A percentile compares a stretch with the other conserved stretches of the same genome.
phyloP scores from a whole-genome alignment of 37 sponge, comb jelly and placozoan species.

The Axinella damicornis region DNA sequence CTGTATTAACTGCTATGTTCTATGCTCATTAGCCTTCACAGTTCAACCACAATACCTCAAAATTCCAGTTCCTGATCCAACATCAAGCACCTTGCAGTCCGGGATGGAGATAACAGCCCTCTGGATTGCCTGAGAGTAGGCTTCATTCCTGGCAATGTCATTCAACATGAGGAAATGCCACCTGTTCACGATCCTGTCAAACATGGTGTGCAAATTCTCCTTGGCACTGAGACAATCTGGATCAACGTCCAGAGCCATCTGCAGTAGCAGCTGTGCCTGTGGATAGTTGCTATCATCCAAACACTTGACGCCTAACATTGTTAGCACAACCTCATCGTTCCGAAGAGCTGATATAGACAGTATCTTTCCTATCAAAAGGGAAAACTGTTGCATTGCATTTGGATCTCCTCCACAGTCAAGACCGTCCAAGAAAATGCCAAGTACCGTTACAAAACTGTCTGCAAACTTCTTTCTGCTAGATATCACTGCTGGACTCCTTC shows the following conservation, averaged over 20 bases:
- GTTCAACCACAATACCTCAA: slow-evolving; percentile 81
- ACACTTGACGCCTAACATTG: slow-evolving; percentile 50
- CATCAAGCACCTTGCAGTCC: slow-evolving; percentile 62
- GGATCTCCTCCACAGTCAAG: too few relatives aligned
- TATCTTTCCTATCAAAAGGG: too few relatives aligned
- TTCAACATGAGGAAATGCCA: slow-evolving; percentile 87
- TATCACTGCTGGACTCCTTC: too few relatives aligned
- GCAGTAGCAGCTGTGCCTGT: slow-evolving; percentile 44
- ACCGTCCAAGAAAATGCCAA: too few relatives aligned
- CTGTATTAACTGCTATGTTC: too few relatives aligned
- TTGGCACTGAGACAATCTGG: slow-evolving; percentile 44
- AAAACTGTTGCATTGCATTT: too few relatives aligned
- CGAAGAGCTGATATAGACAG: too few relatives aligned
- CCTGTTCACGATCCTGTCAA: slow-evolving; percentile 50
- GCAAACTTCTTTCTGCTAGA: too few relatives aligned
- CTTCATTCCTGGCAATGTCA: slow-evolving; percentile 58
- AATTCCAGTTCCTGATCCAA: slow-evolving; percentile 84
- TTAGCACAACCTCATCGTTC: slow-evolving; percentile 12
- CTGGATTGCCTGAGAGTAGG: slow-evolving; percentile 53
- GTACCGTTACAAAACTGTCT: too few relatives aligned
- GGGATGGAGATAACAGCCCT: slow-evolving; percentile 26
- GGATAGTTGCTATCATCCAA: slow-evolving; percentile 20
- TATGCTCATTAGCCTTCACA: neutral
- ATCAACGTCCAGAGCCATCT: slow-evolving; percentile 37
- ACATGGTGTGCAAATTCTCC: slow-evolving; percentile 51